phyloP scores from a whole-genome alignment of 1,140 invertebrate genomes.

The Metopolophium dirhodum region DNA sequence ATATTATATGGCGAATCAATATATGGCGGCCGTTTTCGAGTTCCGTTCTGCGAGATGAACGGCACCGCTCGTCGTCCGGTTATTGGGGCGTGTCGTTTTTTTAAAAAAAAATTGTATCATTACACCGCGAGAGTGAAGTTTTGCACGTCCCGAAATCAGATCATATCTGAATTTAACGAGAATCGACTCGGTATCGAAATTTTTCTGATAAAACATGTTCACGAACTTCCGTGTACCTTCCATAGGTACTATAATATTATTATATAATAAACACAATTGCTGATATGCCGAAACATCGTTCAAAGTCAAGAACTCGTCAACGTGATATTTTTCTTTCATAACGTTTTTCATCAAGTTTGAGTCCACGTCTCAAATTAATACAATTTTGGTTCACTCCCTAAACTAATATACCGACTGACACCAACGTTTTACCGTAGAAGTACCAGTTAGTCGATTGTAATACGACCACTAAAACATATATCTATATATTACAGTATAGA shows the following conservation, averaged over 20 bases:
- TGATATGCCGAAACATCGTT: neutral
- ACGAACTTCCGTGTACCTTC: neutral
- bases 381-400: neutral
- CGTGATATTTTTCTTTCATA: neutral
- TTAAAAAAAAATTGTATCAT: too few relatives aligned
- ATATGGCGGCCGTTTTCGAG: neutral
- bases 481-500: too few relatives aligned
- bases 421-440: neutral
- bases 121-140: neutral
- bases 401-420: neutral
- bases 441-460: too few relatives aligned
- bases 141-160: neutral
- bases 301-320: neutral
- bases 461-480: too few relatives aligned
- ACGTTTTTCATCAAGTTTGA: neutral
- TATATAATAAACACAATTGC: neutral
- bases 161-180: neutral
- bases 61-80: neutral
- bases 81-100: neutral
- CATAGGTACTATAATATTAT: neutral
- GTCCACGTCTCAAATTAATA: neutral
- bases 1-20: slow-evolving; percentile 22
- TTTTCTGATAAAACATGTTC: neutral
- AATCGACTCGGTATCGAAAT: neutral
- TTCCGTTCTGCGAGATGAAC: neutral